Evolutionary conservation across 2,113 vertebrate species (phyloP).

Genomic region (Anarrhichthys ocellatus): DNA sequence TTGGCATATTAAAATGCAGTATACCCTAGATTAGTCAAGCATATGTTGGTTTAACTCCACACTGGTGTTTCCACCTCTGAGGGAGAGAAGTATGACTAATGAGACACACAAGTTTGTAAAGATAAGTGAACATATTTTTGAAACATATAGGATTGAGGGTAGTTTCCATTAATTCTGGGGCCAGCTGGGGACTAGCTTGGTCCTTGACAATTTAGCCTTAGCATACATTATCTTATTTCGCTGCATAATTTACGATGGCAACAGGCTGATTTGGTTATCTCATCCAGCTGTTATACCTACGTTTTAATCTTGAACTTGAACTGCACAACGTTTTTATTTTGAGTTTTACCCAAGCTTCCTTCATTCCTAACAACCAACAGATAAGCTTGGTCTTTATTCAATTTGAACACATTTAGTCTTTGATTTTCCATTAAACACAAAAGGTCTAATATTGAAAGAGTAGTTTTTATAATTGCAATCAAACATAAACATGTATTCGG

Average conservation of each 20-base stretch:
- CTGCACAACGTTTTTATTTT: not conserved
- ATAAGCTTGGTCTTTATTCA: not conserved
- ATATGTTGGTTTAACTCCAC: constrained; percentile 39
- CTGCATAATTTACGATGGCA: not conserved
- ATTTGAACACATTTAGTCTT: constrained; percentile 1
- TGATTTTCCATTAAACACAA: constrained; percentile 9
- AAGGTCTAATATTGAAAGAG: constrained; percentile 13
- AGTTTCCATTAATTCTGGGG: not conserved
- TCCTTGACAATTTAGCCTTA: not conserved
- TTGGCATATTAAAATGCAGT: constrained; percentile 57
- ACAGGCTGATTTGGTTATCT: not conserved
- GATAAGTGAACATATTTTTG: too few relatives aligned
- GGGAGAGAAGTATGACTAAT: constrained; percentile 8
- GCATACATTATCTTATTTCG: not conserved
- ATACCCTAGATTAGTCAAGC: constrained; percentile 39
- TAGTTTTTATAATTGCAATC: constrained; percentile 12
- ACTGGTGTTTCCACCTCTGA: constrained; percentile 11
- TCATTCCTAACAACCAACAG: not conserved
- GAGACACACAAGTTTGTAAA: not conserved
- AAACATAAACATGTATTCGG: not conserved
- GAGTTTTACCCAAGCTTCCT: not conserved
- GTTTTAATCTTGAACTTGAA: not conserved
- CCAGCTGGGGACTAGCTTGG: not conserved
- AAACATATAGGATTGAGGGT: not conserved
- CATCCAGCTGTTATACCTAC: not conserved